Conservation (phyloP, 2,888 invertebrate genomes). For the Taphrorychus bicolor region DNA sequence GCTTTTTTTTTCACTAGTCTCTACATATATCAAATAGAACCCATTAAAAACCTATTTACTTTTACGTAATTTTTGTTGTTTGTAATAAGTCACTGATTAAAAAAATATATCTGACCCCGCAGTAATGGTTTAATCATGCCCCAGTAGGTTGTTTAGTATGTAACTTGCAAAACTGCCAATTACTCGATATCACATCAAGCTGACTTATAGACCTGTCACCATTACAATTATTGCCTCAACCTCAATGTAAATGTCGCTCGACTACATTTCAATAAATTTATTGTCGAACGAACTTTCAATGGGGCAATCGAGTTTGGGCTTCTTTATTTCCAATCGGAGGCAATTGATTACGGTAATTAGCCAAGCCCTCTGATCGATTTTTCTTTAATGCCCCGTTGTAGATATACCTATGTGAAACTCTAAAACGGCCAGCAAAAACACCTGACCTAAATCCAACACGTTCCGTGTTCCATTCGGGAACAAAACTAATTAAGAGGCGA, state of each 20-base stretch:
- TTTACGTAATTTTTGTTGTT: background rate
- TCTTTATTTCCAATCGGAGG: conserved; percentile 3
- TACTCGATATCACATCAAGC: background rate
- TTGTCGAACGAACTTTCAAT: conserved; percentile 10
- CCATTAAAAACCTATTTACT: background rate
- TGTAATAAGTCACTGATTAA: background rate
- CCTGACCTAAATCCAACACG: conserved; percentile 24
- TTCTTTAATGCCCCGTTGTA: background rate
- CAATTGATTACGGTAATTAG: background rate
- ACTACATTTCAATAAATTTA: conserved; percentile 22
- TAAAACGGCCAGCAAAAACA: conserved; percentile 13
- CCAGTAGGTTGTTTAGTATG: background rate
- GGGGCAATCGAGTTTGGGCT: conserved; percentile 4
- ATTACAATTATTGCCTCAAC: conserved; percentile 17
- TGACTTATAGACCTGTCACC: background rate
- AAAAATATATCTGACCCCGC: background rate
- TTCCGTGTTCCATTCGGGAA: conserved; percentile 18
- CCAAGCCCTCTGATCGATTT: background rate
- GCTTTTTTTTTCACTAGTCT: too few species aligned
- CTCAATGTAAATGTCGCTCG: conserved; percentile 21
- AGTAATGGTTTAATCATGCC: background rate
- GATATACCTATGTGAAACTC: background rate
- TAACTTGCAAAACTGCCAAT: background rate
- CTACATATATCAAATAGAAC: too few species aligned
- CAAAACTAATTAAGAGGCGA: conserved; percentile 39